Evolutionary conservation across 2,888 invertebrate genomes (phyloP), one percentile per base, ranked within the genome.

Genomic region (Eupithecia subfuscata): DNA sequence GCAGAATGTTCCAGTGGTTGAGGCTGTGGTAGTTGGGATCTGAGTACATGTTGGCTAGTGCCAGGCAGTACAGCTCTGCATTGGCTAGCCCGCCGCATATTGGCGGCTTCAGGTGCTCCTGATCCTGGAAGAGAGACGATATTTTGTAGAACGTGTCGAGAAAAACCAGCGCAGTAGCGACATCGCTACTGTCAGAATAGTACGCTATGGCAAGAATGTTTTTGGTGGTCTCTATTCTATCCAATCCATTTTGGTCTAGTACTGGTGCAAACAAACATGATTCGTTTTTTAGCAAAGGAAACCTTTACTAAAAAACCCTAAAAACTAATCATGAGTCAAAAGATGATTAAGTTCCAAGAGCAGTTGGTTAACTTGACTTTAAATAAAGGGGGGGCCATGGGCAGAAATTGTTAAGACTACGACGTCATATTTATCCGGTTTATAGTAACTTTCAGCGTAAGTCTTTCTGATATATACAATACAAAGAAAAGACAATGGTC

Each of bases 1-100:
- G 98, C 88, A 99, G 96, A 89, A 99, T 98, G 90, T 98, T 97
- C 97, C 97, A 97, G 94, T 99, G 99, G 95, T 98, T 99, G 86
- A 98, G 96, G 95, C 97, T 98, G 96, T 98, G 98, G 95, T 98
- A 98, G 95, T 98, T 98, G 79, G 98, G 98, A 95, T 99, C 99
- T 80, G 98, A 98, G 95, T 99, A 99, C 95, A 99, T 97, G 95
- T 98, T 98, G 85, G 98, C 97, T 91, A 99, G 95, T 76, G 99
- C 98, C 91, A 98, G 96, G 94, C 99, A 99, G 95, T 99, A 99
- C 81, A 99, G 96, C 92, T 99, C 98, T 83, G 98, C 98, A 95
- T 97, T 98, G 85, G 98, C 98, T 89, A 99, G 95, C 73, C 97
- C 97, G 84, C 98, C 98, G 81, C 98, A 97, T 89, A 99, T 97